Evolutionary conservation across 2,113 vertebrate species (phyloP).

Genomic region (Lepus europaeus): DNA sequence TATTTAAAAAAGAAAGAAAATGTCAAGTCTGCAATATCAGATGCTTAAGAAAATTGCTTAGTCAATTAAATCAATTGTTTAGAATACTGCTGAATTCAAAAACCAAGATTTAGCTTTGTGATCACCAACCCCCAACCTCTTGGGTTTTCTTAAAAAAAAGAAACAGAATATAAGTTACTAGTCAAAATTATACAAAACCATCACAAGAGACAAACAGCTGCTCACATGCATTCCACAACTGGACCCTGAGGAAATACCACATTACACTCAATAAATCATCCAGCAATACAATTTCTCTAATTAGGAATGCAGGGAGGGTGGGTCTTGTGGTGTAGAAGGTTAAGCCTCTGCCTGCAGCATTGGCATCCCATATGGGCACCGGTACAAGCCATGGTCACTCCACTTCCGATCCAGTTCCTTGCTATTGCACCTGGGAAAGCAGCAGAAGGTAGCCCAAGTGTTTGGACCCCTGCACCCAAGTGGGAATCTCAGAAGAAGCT

Average conservation of each 20-base stretch:
- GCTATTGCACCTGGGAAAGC: no score
- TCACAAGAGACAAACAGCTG: not conserved
- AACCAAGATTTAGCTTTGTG: not conserved
- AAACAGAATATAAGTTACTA: not conserved
- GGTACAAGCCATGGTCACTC: no score
- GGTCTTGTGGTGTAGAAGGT: no score
- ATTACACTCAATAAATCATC: not conserved
- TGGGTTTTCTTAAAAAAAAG: not conserved
- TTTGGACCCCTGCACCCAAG: no score
- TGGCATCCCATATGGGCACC: no score
- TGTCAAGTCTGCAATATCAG: not conserved
- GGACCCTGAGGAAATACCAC: not conserved
- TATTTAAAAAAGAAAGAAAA: no score
- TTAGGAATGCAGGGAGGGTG: not conserved
- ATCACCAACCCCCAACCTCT: not conserved
- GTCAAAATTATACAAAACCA: not conserved
- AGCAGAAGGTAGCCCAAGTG: no score
- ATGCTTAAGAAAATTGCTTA: conserved; percentile 19
- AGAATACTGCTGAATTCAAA: conserved; percentile 36
- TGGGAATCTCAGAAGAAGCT: no score
- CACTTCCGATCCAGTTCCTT: no score
- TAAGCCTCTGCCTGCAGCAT: no score
- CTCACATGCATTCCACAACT: not conserved
- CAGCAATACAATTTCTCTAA: not conserved
- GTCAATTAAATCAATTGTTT: not conserved